Conservation (phyloP, 2,888 invertebrate species). For the Cryptops parisi region DNA sequence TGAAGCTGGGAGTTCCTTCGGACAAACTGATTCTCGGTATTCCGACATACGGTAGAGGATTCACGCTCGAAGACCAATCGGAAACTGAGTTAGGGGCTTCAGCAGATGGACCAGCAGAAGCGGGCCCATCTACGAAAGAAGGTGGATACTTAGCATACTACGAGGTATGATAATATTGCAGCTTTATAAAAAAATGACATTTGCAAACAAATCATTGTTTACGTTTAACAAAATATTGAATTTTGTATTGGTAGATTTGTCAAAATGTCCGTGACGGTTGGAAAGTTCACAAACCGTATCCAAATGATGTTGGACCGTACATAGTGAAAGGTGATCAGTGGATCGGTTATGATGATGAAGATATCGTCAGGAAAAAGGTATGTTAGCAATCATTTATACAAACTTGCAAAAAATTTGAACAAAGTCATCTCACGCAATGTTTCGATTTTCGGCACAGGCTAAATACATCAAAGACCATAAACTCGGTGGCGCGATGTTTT, state of each 20-base stretch:
- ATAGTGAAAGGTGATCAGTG: constrained; percentile 76
- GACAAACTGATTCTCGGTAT: constrained; percentile 33
- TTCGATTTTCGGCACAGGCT: constrained; percentile 36
- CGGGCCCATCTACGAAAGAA: constrained; percentile 80
- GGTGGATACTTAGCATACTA: constrained; percentile 47
- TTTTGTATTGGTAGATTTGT: constrained; percentile 50
- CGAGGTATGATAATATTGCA: constrained; percentile 12
- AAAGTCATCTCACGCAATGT: no score
- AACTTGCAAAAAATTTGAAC: no score
- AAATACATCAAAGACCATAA: constrained; percentile 69
- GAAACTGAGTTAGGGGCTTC: constrained; percentile 74
- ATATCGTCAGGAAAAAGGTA: constrained; percentile 64
- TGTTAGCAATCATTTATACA: no score
- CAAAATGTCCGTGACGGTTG: constrained; percentile 64
- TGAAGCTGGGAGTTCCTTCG: constrained; percentile 29
- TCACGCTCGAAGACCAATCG: constrained; percentile 71
- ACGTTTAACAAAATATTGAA: not conserved
- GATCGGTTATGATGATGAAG: constrained; percentile 84
- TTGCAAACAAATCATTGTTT: no score
- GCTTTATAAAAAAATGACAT: no score
- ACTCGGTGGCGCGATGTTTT: constrained; percentile 82
- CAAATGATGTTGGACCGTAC: constrained; percentile 74
- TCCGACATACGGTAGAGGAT: constrained; percentile 62
- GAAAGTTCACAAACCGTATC: constrained; percentile 67
- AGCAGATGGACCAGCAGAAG: constrained; percentile 77